These are phyloP conservation scores for Catostylus mosaicus DNA, from an alignment of 30 jellyfish, hydroid and myxozoan species.

Conservation along the genomic window DNA sequence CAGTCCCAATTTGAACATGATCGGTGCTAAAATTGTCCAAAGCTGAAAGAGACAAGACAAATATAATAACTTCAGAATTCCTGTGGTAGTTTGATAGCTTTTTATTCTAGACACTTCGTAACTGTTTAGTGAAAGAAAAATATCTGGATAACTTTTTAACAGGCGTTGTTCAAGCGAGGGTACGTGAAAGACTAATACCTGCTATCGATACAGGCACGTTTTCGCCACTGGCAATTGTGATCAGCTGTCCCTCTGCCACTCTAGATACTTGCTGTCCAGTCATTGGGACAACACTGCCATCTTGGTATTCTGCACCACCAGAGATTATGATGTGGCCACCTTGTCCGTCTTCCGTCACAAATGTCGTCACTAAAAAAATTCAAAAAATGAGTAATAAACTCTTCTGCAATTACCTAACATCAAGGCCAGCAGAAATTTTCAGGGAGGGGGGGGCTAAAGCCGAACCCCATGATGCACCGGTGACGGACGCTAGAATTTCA, in stretches of 20 bases:
- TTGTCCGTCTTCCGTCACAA: constrained; percentile 95
- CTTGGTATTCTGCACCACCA: constrained; percentile 71
- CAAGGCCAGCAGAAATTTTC: constrained; percentile 32
- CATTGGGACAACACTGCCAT: constrained; percentile 60
- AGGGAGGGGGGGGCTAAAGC: too few species aligned
- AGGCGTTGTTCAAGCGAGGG: too few species aligned
- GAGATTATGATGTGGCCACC: constrained; percentile 90
- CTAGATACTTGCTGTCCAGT: constrained; percentile 77
- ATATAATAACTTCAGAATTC: too few species aligned
- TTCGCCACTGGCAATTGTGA: constrained; percentile 83
- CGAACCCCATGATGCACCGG: too few species aligned
- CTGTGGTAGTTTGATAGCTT: too few species aligned
- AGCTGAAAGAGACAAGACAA: constrained; percentile 47
- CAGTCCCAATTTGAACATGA: constrained; percentile 75
- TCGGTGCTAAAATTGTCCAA: constrained; percentile 73
- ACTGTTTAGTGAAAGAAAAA: too few species aligned
- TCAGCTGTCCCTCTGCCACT: constrained; percentile 71
- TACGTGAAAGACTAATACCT: too few species aligned
- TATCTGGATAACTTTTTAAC: too few species aligned
- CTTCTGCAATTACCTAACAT: constrained; percentile 10
- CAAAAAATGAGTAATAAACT: neutral
- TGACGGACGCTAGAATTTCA: too few species aligned
- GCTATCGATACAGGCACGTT: constrained; percentile 76
- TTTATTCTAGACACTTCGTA: too few species aligned
- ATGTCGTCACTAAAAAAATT: constrained; percentile 83